Conservation (phyloP, 2,797 vertebrate species). For the Etheostoma perlongum region DNA sequence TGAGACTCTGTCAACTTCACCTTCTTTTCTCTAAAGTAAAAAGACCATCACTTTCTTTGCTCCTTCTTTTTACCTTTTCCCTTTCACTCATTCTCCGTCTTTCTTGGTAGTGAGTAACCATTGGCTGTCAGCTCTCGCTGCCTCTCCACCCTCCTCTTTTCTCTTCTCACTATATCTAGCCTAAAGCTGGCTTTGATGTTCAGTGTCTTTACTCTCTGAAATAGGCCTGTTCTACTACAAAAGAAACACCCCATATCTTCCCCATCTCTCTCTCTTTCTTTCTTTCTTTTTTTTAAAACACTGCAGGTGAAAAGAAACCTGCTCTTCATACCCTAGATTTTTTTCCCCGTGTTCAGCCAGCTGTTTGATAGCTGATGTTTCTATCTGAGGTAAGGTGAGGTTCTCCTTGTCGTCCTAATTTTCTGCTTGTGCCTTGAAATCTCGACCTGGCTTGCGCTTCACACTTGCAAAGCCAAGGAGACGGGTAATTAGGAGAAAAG, state of each 20-base stretch:
- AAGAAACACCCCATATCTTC: slow-evolving; percentile 35
- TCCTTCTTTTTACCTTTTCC: neutral
- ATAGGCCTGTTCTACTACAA: slow-evolving; percentile 43
- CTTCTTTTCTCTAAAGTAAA: slow-evolving; percentile 50
- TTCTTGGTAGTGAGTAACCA: slow-evolving; percentile 25
- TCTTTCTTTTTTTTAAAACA: neutral
- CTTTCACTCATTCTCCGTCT: slow-evolving; percentile 15
- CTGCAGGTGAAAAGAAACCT: slow-evolving; percentile 42
- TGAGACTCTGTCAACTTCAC: slow-evolving; percentile 55
- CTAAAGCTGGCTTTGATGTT: slow-evolving; percentile 70
- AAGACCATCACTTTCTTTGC: slow-evolving; percentile 13
- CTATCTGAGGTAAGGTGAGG: slow-evolving; percentile 9
- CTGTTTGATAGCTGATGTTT: slow-evolving; percentile 17
- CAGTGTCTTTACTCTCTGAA: slow-evolving; percentile 52
- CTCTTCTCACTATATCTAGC: slow-evolving; percentile 40
- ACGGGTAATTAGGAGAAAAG: slow-evolving; percentile 48
- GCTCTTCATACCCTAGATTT: neutral
- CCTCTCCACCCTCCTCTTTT: slow-evolving; percentile 17
- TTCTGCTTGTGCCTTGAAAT: slow-evolving; percentile 9
- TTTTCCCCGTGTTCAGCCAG: slow-evolving; percentile 18
- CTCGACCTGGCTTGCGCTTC: neutral
- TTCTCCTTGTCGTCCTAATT: neutral
- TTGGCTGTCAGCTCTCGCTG: slow-evolving; percentile 35
- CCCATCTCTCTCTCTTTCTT: neutral
- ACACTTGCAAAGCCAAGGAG: slow-evolving; percentile 27